Evolutionary conservation across 2,113 vertebrate species (phyloP), one percentile per base, ranked within the genome.

Genomic region (Scomber japonicus): DNA sequence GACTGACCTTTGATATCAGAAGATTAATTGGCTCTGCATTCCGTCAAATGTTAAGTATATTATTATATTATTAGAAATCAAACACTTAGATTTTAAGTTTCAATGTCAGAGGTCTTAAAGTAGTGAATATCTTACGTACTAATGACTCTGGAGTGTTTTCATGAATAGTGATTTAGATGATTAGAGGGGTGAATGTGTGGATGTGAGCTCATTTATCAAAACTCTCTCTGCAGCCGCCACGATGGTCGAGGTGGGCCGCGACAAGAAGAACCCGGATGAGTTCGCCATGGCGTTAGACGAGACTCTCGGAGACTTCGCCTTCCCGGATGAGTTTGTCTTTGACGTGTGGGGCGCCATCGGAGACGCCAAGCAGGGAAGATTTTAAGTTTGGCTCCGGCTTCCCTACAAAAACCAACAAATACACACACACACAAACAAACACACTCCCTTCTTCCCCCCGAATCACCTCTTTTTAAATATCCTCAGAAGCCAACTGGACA

Each of bases 321-420:
- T 99, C 78, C 98, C 98, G 0, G 97, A 99, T 12, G 98, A 99
- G 92, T 99, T 99, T 77, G 96, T 99, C 46, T 98, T 99, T 64
- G 97, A 99, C 40, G 97, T 98, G 0, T 99, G 98, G 98, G 97
- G 97, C 59, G 97, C 97, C 69, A 96, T 99, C 31, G 96, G 97
- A 46, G 97, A 99, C 50, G 97, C 96, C 69, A 98, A 95, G 86
- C 93, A 96, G 84, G 96, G 95, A 80, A 90, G 96, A 63, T 84
- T 96, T 85, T 96, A 93, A 83, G 92, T 45, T 40, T 51, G 24
- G n/a, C 59, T 40, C 60, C 60, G n/a, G 30, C 67, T 60, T 2
- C 19, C 24, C 5, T 9, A 69, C 4, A 78, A 17, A 70, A 13
- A 59, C 48, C 27, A 0, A 40, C 45, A 45, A 51, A 73, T 31